Base-by-base conservation (phyloP, 2,888 invertebrate genomes). In the Brenthis ino region DNA sequence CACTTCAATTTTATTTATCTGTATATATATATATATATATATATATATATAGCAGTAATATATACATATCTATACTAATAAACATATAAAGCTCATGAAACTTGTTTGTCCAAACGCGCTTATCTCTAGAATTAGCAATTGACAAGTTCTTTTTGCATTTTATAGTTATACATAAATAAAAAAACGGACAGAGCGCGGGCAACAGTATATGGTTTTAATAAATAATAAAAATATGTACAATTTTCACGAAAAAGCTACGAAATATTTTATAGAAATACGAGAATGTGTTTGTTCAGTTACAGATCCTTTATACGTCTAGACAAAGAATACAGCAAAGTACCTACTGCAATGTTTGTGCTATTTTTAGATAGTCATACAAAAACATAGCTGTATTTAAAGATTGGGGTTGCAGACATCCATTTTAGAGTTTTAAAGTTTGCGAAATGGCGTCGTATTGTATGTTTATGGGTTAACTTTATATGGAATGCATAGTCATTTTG, bases 231-330 rank as follows among this genome's bases (percentile, higher is more conserved):
- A 43, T 43, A 43, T 43, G 6, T 20, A 43, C 14, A 53, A 14
- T 37, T 43, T 63, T 48, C n/a, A n/a, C 3, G 13, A 16, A 53
- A 37, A 63, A 50, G 37, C 51, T 50, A 51, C 16, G 28, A 63
- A 14, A 54, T 13, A 28, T 37, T 37, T 53, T 8, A 43, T 43
- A 63, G 24, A 54, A 63, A 54, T 63, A 37, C 14, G 20, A 43
- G 37, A 14, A 54, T 43, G 37, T 43, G 60, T 60, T 60, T 60
- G 6, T 50, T 16, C n/a, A 51, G 33, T 37, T 33, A 37, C 53
- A 53, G 13, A 54, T 63, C 53, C 48, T 63, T 63, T 54, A 53
- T 53, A 54, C 16, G 63, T 54, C 43, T 53, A 63, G 63, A 63
- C 63, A 43, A 54, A 54, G 54, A 63, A 63, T 53, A 63, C 54